phyloP scores from a whole-genome alignment of 2,113 vertebrate species.

The Hucho hucho region DNA sequence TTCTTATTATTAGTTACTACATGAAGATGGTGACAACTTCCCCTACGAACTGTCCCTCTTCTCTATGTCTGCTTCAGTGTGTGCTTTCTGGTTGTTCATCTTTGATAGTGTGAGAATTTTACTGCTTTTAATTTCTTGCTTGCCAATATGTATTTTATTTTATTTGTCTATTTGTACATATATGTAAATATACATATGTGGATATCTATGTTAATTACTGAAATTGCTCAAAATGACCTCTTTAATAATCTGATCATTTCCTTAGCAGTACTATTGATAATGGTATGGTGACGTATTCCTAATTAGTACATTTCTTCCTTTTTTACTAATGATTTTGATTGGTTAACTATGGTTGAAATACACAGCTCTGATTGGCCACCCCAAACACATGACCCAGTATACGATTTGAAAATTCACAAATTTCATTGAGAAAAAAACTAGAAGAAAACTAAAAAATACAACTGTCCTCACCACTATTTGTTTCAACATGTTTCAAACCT shows the following conservation, averaged over 20 bases:
- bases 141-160: constrained; percentile 64
- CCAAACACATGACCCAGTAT: constrained; percentile 3
- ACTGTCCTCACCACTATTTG: constrained; percentile 63
- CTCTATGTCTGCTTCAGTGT: constrained; percentile 74
- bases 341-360: not conserved
- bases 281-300: constrained; percentile 52
- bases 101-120: constrained; percentile 80
- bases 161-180: constrained; percentile 63
- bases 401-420: constrained; percentile 4
- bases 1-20: constrained; percentile 77
- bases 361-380: constrained; percentile 15
- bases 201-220: constrained; percentile 62
- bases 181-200: constrained; percentile 60
- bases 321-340: constrained; percentile 59
- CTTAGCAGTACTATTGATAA: constrained; percentile 38
- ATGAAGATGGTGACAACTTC: constrained; percentile 68
- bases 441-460: constrained; percentile 45
- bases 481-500: constrained; percentile 77
- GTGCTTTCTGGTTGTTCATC: constrained; percentile 89
- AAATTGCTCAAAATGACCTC: constrained; percentile 45
- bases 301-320: constrained; percentile 55
- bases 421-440: constrained; percentile 62
- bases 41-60: constrained; percentile 75
- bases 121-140: constrained; percentile 76
- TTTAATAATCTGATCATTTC: not conserved